A percentile compares a stretch with the other conserved stretches of the same genome.
Evolutionary conservation across 2,888 invertebrate species (phyloP).

Genomic region (Coenonympha glycerion): DNA sequence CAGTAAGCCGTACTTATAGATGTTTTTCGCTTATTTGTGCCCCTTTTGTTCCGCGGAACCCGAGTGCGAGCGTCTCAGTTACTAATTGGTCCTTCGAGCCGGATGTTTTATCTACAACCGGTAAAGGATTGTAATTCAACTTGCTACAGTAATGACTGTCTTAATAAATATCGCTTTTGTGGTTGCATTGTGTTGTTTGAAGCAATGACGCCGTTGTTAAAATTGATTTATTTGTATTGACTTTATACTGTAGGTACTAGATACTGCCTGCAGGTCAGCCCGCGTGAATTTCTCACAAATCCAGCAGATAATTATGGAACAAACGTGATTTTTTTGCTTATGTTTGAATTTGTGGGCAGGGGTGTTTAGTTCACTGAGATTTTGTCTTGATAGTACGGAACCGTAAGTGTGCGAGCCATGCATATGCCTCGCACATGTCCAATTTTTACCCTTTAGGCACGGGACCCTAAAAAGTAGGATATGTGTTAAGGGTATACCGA

Average conservation of each 20-base stretch:
- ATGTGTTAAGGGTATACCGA: no score
- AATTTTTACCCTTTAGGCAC: no score
- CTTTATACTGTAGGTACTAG: not conserved
- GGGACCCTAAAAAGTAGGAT: no score
- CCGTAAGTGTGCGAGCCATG: no score
- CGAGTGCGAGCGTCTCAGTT: slow-evolving; percentile 55
- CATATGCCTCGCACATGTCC: no score
- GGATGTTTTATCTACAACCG: slow-evolving; percentile 41
- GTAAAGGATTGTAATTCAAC: slow-evolving; percentile 39
- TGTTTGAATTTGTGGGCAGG: no score
- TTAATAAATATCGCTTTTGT: slow-evolving; percentile 13
- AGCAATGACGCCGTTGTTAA: not conserved
- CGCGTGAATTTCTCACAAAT: no score
- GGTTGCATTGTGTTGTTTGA: slow-evolving; percentile 5
- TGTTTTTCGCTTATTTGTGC: slow-evolving; percentile 62
- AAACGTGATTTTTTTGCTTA: no score
- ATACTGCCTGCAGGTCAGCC: no score
- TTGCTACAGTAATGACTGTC: slow-evolving; percentile 22
- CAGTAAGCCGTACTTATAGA: slow-evolving; percentile 58
- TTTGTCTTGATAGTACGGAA: no score
- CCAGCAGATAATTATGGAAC: no score
- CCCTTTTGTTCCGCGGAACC: slow-evolving; percentile 50
- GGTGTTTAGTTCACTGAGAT: no score
- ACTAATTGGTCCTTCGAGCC: slow-evolving; percentile 61
- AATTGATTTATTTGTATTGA: not conserved